Base-by-base conservation (phyloP, 2,888 invertebrate genomes). In the Sacculina carcini region DNA sequence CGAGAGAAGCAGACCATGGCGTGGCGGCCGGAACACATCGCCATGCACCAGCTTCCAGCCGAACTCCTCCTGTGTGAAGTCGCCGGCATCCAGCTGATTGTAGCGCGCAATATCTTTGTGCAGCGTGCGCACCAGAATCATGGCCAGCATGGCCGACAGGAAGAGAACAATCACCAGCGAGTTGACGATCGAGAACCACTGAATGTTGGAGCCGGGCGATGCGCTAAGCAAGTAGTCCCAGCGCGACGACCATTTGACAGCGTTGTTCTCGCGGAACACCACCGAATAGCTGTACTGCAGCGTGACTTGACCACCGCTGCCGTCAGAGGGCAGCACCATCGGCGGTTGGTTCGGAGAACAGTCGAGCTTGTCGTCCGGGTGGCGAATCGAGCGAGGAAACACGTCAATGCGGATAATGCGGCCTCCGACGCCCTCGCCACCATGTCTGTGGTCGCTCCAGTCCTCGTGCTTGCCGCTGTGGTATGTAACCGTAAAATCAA, bases 221-320 rank as follows among this genome's bases (percentile, higher is more conserved):
- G 94, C 90, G 67, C 94, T 90, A 53, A 98, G 69, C 56, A 98
- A 94, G 66, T 98, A 98, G 67, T 98, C 98, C 98, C 98, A 98
- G 61, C 98, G 74, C 0, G 92, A 94, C 0, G 92, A 92, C 98
- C 96, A 98, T 67, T 90, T 92, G 14, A 90, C 79, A 0, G 75
- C 74, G 64, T 85, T 77, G 61, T 85, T 79, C 62, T 73, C 72
- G 58, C 74, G 69, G 66, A 86, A 96, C 24, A 68, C 74, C 0
- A 96, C 78, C 6, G 79, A 76, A 67, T 94, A 98, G 0, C 89
- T 77, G 67, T 94, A 98, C 0, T 73, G 73, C 34, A 96, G 74
- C 38, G 71, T 66, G 52, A 83, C 67, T 58, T 63, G 69, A 58
- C 60, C 74, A 64, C 55, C 63, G 59, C 55, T 66, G 46, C 69